These are phyloP conservation scores for Cryptotermes secundus DNA, from an alignment of 1,140 invertebrate genomes.

Conservation along the genomic window DNA sequence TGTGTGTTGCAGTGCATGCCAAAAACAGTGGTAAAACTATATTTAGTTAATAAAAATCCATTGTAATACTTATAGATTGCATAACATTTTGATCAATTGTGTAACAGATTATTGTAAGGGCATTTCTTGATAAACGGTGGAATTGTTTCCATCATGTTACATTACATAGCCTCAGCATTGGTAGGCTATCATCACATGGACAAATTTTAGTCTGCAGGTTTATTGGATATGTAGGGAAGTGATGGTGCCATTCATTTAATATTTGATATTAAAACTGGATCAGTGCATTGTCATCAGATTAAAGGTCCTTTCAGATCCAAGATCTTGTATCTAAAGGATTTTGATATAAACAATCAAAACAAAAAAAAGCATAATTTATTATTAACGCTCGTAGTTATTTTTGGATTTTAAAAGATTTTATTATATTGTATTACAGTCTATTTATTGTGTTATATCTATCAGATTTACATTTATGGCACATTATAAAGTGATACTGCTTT, in stretches of 20 bases:
- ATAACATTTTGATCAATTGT: too few relatives aligned
- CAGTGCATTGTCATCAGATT: background rate
- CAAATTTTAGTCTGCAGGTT: background rate
- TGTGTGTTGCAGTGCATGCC: too few relatives aligned
- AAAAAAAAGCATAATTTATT: background rate
- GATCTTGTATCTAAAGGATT: background rate
- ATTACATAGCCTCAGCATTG: background rate
- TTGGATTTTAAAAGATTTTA: background rate
- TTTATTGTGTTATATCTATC: slow-evolving; percentile 1
- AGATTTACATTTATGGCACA: background rate
- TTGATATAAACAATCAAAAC: background rate
- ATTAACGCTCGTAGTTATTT: background rate
- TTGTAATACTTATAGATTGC: too few relatives aligned
- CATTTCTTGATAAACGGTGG: too few relatives aligned
- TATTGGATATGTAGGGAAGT: background rate
- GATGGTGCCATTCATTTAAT: background rate
- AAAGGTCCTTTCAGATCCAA: background rate
- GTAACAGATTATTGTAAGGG: too few relatives aligned
- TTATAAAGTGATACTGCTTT: background rate
- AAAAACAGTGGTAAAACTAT: too few relatives aligned
- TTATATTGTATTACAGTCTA: background rate
- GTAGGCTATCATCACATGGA: background rate
- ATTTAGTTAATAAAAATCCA: too few relatives aligned
- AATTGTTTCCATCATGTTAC: too few relatives aligned
- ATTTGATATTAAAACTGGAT: background rate